Percentiles rank a stretch among this genome's conserved stretches.
Conservation (phyloP, 2,888 invertebrate species). For the Idaea biselata region DNA sequence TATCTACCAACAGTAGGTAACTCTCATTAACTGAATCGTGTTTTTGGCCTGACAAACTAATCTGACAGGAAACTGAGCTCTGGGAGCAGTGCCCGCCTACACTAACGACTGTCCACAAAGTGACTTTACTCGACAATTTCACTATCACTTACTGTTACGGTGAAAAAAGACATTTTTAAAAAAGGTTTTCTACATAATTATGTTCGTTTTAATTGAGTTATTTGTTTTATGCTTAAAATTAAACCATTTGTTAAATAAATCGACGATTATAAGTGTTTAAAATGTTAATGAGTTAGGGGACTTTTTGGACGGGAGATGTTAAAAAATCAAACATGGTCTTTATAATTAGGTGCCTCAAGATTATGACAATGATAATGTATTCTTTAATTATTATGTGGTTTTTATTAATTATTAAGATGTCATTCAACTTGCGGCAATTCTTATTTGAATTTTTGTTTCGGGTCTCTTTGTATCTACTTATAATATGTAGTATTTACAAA, state of each 20-base stretch:
- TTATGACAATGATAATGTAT: conserved; percentile 22
- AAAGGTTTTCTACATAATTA: not conserved
- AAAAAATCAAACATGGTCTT: conserved; percentile 4
- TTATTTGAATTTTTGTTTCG: not conserved
- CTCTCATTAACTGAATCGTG: conserved; percentile 18
- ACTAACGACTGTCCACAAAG: conserved; percentile 13
- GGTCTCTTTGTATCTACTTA: too few relatives aligned
- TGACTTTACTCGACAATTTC: conserved; percentile 2
- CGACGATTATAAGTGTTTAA: not conserved
- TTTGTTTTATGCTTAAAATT: not conserved
- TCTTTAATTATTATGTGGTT: conserved; percentile 19
- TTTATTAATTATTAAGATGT: conserved; percentile 15
- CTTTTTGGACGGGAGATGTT: conserved; percentile 2
- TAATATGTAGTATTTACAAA: too few relatives aligned
- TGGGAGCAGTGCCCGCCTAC: conserved; percentile 1
- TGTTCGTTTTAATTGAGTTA: not conserved
- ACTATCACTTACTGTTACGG: not conserved
- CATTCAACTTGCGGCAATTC: conserved; percentile 14
- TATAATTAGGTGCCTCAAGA: conserved; percentile 5
- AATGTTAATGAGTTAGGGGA: not conserved
- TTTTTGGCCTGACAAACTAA: conserved; percentile 22
- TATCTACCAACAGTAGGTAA: not conserved
- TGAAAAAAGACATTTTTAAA: not conserved
- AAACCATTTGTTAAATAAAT: not conserved
- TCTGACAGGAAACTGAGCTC: conserved; percentile 13